Evolutionary conservation across 2,113 vertebrate genomes (phyloP).

Genomic region (Cygnus buccinator): DNA sequence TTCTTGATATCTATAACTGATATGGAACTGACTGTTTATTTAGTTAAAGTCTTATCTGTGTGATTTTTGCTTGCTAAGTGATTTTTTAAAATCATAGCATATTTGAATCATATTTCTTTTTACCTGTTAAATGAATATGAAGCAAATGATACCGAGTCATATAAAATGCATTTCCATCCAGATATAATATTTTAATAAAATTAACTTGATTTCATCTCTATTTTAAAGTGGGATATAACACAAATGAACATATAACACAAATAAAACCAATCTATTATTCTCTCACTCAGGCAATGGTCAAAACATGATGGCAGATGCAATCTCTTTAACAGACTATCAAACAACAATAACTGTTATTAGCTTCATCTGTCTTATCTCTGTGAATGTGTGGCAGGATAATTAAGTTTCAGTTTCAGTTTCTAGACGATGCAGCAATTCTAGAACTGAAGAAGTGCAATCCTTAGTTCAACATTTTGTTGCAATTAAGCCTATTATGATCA

Average conservation of each 20-base stretch:
- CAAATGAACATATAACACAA: background rate
- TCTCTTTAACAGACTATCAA: background rate
- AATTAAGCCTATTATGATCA: background rate
- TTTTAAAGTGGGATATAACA: background rate
- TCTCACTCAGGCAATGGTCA: background rate
- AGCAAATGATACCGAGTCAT: background rate
- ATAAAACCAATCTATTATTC: background rate
- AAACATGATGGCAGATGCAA: background rate
- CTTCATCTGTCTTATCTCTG: background rate
- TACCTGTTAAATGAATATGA: background rate
- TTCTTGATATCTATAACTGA: background rate
- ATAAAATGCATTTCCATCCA: background rate
- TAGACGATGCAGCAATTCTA: background rate
- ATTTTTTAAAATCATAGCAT: background rate
- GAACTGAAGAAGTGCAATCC: background rate
- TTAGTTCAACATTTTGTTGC: background rate
- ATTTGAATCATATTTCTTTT: background rate
- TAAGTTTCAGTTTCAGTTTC: conserved; percentile 7
- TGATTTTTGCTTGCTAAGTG: background rate
- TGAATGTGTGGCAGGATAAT: background rate
- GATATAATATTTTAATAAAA: background rate
- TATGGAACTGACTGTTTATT: background rate
- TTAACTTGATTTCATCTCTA: background rate
- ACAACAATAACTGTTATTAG: background rate
- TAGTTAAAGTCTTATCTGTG: background rate